Conservation (phyloP, 2,113 vertebrate genomes). For the Aegotheles bennettii region DNA sequence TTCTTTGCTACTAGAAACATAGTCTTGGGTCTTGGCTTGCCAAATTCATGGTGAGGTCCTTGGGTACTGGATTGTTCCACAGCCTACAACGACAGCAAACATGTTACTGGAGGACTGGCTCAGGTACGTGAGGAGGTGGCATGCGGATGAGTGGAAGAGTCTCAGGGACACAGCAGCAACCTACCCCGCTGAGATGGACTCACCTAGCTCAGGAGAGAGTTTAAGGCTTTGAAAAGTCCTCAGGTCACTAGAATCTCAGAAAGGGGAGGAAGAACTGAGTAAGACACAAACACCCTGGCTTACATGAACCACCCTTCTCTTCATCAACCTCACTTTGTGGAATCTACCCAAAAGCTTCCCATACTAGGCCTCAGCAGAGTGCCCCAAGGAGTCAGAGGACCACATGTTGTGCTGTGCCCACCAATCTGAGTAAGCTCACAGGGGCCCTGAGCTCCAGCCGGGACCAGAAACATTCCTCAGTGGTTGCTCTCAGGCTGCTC, state of each 20-base stretch:
- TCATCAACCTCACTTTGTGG: not conserved
- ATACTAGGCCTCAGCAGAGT: not conserved
- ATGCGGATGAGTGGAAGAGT: not conserved
- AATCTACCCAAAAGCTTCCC: not conserved
- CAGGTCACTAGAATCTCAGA: not conserved
- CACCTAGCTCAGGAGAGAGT: not conserved
- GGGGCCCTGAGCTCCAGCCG: not conserved
- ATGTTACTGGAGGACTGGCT: accelerated
- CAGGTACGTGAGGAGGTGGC: not conserved
- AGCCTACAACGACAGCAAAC: slow-evolving; percentile 68
- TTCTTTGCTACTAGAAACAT: slow-evolving; percentile 59
- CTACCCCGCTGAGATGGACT: not conserved
- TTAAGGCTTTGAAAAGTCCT: not conserved
- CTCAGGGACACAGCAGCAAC: not conserved
- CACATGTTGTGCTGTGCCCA: not conserved
- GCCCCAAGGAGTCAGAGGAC: not conserved
- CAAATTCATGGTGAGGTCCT: slow-evolving; percentile 28
- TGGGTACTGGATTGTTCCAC: slow-evolving; percentile 80
- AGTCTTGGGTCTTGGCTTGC: slow-evolving; percentile 76
- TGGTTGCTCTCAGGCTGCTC: not conserved
- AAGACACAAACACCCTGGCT: not conserved
- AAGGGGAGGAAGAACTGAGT: not conserved
- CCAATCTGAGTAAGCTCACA: not conserved
- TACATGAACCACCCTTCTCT: not conserved
- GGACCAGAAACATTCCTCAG: not conserved